Percentiles rank a stretch among this genome's conserved stretches.
Evolutionary conservation across 2,797 vertebrate genomes (phyloP).

Genomic region (Acipenser oxyrinchus): DNA sequence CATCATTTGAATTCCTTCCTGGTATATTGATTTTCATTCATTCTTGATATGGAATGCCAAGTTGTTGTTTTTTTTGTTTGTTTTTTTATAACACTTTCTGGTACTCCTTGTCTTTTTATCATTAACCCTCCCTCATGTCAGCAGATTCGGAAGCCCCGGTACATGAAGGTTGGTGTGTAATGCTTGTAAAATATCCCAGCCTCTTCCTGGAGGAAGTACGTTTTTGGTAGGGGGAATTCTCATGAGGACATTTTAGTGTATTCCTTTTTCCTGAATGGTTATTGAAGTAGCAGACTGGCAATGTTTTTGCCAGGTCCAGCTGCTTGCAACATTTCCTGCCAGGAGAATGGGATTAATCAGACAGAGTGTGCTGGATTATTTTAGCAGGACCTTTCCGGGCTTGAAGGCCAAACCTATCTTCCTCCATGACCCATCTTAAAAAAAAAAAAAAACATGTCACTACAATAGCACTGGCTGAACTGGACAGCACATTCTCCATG

Average conservation of each 20-base stretch:
- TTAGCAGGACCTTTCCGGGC: slow-evolving; percentile 9
- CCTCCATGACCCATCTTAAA: no score
- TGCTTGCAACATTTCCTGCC: not conserved
- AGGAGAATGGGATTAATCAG: not conserved
- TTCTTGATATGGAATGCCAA: not conserved
- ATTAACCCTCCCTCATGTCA: not conserved
- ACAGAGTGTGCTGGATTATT: not conserved
- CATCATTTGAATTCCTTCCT: slow-evolving; percentile 5
- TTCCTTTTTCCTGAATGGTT: slow-evolving; percentile 22
- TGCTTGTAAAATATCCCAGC: slow-evolving; percentile 21
- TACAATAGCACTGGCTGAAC: no score
- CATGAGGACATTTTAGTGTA: not conserved
- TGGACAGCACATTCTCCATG: no score
- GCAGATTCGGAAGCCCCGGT: not conserved
- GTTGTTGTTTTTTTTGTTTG: no score
- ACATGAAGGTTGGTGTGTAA: not conserved
- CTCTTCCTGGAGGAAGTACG: slow-evolving; percentile 24
- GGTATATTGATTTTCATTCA: slow-evolving; percentile 3
- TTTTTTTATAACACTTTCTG: not conserved
- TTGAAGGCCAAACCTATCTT: not conserved
- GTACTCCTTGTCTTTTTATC: not conserved
- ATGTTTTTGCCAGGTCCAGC: not conserved
- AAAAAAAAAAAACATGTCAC: no score
- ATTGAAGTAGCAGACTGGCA: not conserved
- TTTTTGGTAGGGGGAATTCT: slow-evolving; percentile 8